phyloP scores from a whole-genome alignment of 2,113 vertebrate genomes.

The Chloebia gouldiae region DNA sequence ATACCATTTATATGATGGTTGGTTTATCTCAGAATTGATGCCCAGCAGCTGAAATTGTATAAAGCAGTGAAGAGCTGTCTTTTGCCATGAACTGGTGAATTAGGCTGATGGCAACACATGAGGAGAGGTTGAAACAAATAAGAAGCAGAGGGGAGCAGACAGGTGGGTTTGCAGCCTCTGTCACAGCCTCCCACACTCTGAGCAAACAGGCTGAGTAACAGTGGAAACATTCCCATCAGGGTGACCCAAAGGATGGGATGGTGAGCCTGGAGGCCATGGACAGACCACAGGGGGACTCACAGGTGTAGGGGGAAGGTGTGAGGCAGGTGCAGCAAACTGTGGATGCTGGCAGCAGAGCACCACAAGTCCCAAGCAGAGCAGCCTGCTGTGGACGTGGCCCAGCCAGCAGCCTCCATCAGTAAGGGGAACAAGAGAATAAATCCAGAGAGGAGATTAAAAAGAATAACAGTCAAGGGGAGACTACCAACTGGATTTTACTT shows the following conservation, averaged over 20 bases:
- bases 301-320: background rate
- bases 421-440: background rate
- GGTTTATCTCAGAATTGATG: background rate
- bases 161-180: background rate
- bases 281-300: background rate
- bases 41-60: background rate
- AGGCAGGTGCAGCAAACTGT: background rate
- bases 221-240: accelerated
- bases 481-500: background rate
- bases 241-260: background rate
- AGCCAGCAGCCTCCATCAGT: background rate
- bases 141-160: background rate
- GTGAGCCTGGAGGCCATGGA: accelerated
- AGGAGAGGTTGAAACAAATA: background rate
- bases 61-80: background rate
- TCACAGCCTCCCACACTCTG: background rate
- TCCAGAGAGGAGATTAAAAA: background rate
- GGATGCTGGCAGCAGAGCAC: background rate
- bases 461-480: background rate
- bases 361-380: background rate
- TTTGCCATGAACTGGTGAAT: background rate
- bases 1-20: background rate
- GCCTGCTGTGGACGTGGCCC: background rate
- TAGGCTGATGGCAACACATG: accelerated
- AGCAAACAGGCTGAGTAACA: background rate